Evolutionary conservation across 2,888 invertebrate genomes (phyloP).

Genomic region (Lagria hirta): DNA sequence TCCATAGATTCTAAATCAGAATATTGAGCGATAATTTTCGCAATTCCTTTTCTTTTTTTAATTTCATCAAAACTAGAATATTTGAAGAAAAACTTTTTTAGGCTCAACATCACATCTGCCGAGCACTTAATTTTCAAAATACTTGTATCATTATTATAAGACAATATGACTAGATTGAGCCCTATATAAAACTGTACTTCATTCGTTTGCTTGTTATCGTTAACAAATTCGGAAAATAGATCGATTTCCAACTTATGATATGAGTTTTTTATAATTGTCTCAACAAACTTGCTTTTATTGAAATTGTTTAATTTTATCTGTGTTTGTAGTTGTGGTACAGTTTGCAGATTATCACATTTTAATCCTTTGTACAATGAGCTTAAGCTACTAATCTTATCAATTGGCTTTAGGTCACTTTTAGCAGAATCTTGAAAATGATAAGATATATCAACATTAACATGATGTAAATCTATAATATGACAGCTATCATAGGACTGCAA

Average conservation of each 20-base stretch:
- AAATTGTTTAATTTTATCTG: conserved; percentile 35
- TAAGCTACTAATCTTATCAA: conserved; percentile 23
- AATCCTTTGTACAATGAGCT: conserved; percentile 29
- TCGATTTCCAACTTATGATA: conserved; percentile 44
- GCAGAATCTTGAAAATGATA: conserved; percentile 42
- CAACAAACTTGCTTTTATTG: conserved; percentile 36
- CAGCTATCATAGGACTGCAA: conserved; percentile 23
- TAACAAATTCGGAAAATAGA: conserved; percentile 36
- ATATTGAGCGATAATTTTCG: no score
- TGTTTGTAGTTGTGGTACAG: conserved; percentile 32
- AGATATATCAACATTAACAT: conserved; percentile 42
- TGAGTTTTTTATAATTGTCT: conserved; percentile 41
- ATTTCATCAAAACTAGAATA: no score
- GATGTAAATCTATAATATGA: conserved; percentile 37
- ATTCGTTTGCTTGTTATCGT: conserved; percentile 22
- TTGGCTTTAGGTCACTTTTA: conserved; percentile 22
- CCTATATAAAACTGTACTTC: conserved; percentile 10
- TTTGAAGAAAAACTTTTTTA: no score
- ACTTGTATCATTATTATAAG: conserved; percentile 5
- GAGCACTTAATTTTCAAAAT: conserved; percentile 11
- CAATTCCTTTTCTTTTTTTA: neutral
- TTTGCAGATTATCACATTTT: conserved; percentile 18
- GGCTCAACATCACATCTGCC: no score
- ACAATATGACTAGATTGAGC: conserved; percentile 3
- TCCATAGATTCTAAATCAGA: no score